Percentiles rank a stretch among this genome's conserved stretches.
These are phyloP conservation scores for Cyclargus thomasi DNA, from an alignment of 1,140 invertebrate genomes.

Conservation along the genomic window DNA sequence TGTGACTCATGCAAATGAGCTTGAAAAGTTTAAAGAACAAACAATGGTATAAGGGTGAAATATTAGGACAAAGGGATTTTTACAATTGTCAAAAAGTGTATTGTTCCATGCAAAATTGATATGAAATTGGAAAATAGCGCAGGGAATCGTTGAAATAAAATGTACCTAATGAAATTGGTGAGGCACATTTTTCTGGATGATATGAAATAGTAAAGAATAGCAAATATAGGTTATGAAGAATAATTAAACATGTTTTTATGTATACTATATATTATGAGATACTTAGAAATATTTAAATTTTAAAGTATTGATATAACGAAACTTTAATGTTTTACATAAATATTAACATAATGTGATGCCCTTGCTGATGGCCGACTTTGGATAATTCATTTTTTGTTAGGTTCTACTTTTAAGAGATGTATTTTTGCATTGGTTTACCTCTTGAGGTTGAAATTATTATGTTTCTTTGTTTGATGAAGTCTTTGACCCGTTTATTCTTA, in stretches of 20 bases:
- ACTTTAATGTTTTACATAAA: neutral
- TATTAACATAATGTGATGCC: neutral
- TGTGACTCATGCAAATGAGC: constrained; percentile 30
- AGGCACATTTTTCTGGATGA: too few relatives aligned
- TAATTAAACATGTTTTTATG: too few relatives aligned
- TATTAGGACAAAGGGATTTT: constrained; percentile 11
- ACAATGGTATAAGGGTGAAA: constrained; percentile 10
- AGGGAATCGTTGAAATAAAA: too few relatives aligned
- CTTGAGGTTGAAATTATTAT: neutral
- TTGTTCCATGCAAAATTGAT: neutral
- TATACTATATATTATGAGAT: too few relatives aligned
- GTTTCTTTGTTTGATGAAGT: neutral
- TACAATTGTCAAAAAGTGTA: neutral
- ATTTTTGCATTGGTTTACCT: neutral
- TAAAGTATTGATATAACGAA: neutral
- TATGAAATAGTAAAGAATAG: too few relatives aligned
- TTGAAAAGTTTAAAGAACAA: constrained; percentile 17
- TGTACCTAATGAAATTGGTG: too few relatives aligned
- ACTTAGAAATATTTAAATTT: too few relatives aligned
- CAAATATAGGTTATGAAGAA: too few relatives aligned
- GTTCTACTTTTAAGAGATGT: neutral
- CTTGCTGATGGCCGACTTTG: neutral
- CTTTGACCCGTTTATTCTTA: neutral
- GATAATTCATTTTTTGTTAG: neutral
- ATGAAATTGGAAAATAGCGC: neutral